Evolutionary conservation across 2,888 invertebrate species (phyloP), one percentile per base, ranked within the genome.

Genomic region (Lasioglossum zephyrum): DNA sequence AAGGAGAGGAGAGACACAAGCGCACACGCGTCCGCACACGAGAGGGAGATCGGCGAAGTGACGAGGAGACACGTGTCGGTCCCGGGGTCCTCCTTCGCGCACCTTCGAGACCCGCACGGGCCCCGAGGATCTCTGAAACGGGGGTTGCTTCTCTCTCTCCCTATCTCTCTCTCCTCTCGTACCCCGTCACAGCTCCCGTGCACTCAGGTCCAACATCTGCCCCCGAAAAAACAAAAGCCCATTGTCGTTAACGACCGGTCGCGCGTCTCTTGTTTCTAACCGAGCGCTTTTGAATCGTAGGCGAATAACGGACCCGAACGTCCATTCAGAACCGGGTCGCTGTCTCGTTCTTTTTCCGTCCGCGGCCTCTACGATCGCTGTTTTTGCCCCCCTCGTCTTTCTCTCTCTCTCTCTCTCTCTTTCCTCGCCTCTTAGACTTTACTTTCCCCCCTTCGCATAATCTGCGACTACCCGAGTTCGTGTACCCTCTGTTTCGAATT

Each of bases 221-320:
- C 94, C 93, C 94, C 95, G 95, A 95, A 95, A 95, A 95, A 95
- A 95, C 95, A 95, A 95, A 95, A 95, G 95, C 93, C 95, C 89
- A 95, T 95, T 95, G 95, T 95, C 94, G 93, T 94, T 95, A 95
- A 95, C 95, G 94, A 95, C 95, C 95, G 94, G 94, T 93, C 94
- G 93, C 93, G 92, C 94, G 94, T 95, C 95, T 95, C 95, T 95
- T 94, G 95, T 95, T 95, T 95, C 95, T 95, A 94, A 94, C 93
- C 94, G 94, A 95, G 95, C 94, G 95, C 94, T 94, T 95, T 95
- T 95, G 91, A 95, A 94, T 95, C 95, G 95, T 95, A 95, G 95
- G 95, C 93, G 95, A 94, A 94, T 95, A 95, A 95, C 95, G 95
- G 95, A 94, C 93, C 92, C 57, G 41, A 89, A 89, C 70, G 89